phyloP scores from a whole-genome alignment of 2,888 invertebrate species.

The Miltochrista miniata region DNA sequence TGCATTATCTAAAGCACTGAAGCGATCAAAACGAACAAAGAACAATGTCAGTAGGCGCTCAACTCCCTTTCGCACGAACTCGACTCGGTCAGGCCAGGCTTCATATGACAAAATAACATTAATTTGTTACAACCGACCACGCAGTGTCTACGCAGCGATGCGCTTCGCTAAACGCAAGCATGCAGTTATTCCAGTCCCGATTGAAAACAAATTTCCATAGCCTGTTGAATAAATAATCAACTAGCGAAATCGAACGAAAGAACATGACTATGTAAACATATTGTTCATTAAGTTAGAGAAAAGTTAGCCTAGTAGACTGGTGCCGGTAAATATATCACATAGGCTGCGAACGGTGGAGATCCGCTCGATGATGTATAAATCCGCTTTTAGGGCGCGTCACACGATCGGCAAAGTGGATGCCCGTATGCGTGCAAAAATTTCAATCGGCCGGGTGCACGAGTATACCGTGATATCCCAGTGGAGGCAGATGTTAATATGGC shows the following conservation, averaged over 20 bases:
- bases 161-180: conserved; percentile 60
- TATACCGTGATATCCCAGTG: conserved; percentile 49
- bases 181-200: conserved; percentile 55
- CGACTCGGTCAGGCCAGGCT: conserved; percentile 55
- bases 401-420: conserved; percentile 44
- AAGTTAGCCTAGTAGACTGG: conserved; percentile 32
- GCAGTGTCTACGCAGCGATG: conserved; percentile 51
- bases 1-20: conserved; percentile 77
- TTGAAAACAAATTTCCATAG: conserved; percentile 67
- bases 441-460: conserved; percentile 53
- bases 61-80: conserved; percentile 78
- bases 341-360: conserved; percentile 10
- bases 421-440: conserved; percentile 68
- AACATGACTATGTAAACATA: conserved; percentile 46
- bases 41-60: conserved; percentile 76
- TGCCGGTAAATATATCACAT: conserved; percentile 18
- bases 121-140: conserved; percentile 58
- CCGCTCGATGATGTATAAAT: conserved; percentile 58
- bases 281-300: conserved; percentile 32
- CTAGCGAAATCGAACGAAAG: conserved; percentile 65
- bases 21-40: conserved; percentile 82
- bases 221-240: conserved; percentile 61
- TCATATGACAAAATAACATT: conserved; percentile 74
- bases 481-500: conserved; percentile 72
- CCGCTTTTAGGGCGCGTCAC: conserved; percentile 57